Base-by-base conservation (phyloP, 2,797 vertebrate species). In the Chrosomus eos region DNA sequence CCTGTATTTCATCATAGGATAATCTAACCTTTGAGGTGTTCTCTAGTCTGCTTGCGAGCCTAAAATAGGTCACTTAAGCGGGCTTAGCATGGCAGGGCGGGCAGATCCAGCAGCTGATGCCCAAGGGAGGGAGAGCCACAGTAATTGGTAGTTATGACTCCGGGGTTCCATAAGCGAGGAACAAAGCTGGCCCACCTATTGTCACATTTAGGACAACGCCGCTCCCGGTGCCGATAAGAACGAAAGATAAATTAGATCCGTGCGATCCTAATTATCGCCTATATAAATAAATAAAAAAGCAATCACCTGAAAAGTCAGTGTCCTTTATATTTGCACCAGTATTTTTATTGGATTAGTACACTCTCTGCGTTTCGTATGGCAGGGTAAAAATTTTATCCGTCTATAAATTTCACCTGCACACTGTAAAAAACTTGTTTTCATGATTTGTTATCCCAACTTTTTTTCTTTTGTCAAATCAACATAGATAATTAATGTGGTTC, bases 361-460 rank as follows among this genome's bases (percentile, higher is more conserved):
- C 90, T 92, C 90, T 93, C 92, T 89, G 89, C 93, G 90, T 93
- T 91, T 90, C 93, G 90, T 95, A 95, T 93, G 93, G 91, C 95
- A 92, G 89, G 91, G 77, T 91, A 89, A 91, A 95, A 93, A 94
- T 96, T 95, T 94, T 90, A 90, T 93, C 93, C 92, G 93, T 93
- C 94, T 94, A 93, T 94, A 91, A 96, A 94, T 97, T 96, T 95
- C 94, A 95, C 93, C 95, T 93, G 45, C 45, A 43, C 40, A 48
- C 4, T 45, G 45, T 45, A 14, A 45, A 40, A 40, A 40, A 43
- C 33, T 3, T 43, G 3, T 11, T 43, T 43, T 43, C 3, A 43
- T 43, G 43, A 45, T 45, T 48, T 48, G 5, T 48, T 48, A 6
- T 48, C 45, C 5, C 45, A 48, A 18, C 16, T 18, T 48, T 48